Evolutionary conservation across 2,888 invertebrate species (phyloP), one percentile per base, ranked within the genome.

Genomic region (Spilosoma lubricipeda): DNA sequence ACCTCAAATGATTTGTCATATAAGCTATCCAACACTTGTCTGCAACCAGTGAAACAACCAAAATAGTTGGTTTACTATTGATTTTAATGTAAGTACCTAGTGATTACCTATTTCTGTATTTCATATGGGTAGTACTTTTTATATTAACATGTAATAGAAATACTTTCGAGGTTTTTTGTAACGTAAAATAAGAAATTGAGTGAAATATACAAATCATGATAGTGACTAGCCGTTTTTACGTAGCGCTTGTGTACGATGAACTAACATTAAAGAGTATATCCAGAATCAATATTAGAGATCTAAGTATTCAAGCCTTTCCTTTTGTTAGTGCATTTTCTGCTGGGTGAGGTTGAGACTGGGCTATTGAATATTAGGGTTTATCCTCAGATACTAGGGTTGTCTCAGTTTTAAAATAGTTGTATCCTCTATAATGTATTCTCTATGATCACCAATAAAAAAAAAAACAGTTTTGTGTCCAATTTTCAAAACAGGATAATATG

Each of bases 361-460:
- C 87, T 88, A 90, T 90, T 91, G 89, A 88, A 86, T 89, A 86
- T 82, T 82, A 81, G 85, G 82, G 84, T 76, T 85, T 79, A 76
- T 83, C 77, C 80, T 82, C 67, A 68, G 72, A 2, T 5, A 7
- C 68, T 77, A 83, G 82, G 80, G 83, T 75, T 82, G 80, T 77
- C 81, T 20, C 33, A 65, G 2, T 23, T 27, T 20, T 48, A 23
- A 39, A 72, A 56, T 20, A 59, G 23, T 3, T 45, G 3, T 20
- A n/a, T n/a, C n/a, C n/a, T n/a, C n/a, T n/a, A 45, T 45, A 45
- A 18, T 27, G 5, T 2, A 63, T 63, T 18, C 45, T 45, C 30
- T 45, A 27, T 45, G 7, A 20, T 1, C 27, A 45, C 27, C 18
- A 45, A 45, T 9, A 20, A 67, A 27, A 7, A 27, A 67, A 45